phyloP scores from a whole-genome alignment of 2,888 invertebrate species.

The Trichacis sp. region DNA sequence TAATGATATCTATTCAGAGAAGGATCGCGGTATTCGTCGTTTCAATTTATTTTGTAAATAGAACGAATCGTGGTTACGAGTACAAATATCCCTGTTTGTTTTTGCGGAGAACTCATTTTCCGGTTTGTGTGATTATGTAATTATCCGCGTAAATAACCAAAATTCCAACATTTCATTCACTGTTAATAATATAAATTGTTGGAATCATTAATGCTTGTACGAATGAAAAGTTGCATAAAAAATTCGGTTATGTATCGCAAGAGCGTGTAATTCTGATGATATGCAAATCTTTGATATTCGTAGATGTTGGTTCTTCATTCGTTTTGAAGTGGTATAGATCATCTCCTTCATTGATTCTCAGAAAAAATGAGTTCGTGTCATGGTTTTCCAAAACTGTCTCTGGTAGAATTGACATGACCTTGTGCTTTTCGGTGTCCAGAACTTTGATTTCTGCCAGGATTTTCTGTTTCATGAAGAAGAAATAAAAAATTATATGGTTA shows the following conservation, averaged over 20 bases:
- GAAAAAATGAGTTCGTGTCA: conserved; percentile 49
- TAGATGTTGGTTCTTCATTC: conserved; percentile 46
- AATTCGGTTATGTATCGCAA: too few relatives aligned
- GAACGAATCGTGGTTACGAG: background rate
- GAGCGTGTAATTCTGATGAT: conserved; percentile 51
- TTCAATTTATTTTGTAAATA: background rate
- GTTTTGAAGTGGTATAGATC: conserved; percentile 49
- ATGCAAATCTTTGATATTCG: conserved; percentile 54
- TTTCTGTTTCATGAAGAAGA: too few relatives aligned
- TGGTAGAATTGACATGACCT: conserved; percentile 46
- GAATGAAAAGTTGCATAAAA: too few relatives aligned
- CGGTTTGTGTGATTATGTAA: background rate
- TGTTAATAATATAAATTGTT: background rate
- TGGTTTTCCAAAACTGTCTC: conserved; percentile 43
- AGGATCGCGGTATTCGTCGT: too few relatives aligned
- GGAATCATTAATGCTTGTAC: too few relatives aligned
- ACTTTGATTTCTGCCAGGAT: conserved; percentile 21
- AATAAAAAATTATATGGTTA: background rate
- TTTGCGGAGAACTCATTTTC: background rate
- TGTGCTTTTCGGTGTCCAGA: conserved; percentile 24
- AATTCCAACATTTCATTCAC: background rate
- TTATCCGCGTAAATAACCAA: background rate
- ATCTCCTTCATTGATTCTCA: conserved; percentile 50
- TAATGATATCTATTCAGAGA: too few relatives aligned
- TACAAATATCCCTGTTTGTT: background rate